Conservation (phyloP, 92 coral and sea anemone genomes). For the Virgularia gustaviana region DNA sequence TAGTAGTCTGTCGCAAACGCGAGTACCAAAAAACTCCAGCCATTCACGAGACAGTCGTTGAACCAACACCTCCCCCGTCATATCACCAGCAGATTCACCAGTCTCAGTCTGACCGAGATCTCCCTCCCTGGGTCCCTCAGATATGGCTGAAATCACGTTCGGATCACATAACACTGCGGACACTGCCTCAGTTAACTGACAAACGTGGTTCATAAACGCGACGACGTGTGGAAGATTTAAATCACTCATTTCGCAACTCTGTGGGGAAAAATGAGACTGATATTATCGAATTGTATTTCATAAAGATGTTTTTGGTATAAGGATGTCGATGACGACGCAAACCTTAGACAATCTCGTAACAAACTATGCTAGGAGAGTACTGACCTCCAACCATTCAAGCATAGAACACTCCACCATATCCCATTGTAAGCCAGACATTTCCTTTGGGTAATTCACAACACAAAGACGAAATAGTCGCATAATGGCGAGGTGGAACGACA, state of each 20-base stretch:
- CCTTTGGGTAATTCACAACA: conserved; percentile 40
- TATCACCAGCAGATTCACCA: not conserved
- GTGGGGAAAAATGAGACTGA: not conserved
- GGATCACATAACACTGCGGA: not conserved
- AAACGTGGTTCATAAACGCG: conserved; percentile 30
- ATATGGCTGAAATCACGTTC: no score
- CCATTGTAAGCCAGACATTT: conserved; percentile 65
- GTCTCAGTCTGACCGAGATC: not conserved
- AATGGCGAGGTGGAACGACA: conserved; percentile 64
- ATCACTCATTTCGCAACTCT: conserved; percentile 25
- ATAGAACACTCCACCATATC: conserved; percentile 81
- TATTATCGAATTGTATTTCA: not conserved
- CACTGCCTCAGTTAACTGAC: conserved; percentile 11
- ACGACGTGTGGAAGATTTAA: not conserved
- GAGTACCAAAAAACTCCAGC: conserved; percentile 84
- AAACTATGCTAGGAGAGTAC: no score
- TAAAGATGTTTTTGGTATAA: not conserved
- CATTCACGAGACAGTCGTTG: conserved; percentile 67
- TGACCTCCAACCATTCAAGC: conserved; percentile 94
- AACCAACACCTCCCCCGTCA: not conserved
- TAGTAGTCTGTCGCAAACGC: conserved; percentile 54
- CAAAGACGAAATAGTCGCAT: conserved; percentile 60
- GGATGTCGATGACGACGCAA: not conserved
- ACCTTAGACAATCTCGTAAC: not conserved
- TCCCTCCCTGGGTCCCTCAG: not conserved